Base-by-base conservation (phyloP, 1,140 invertebrate species). In the Palaemon carinicauda region DNA sequence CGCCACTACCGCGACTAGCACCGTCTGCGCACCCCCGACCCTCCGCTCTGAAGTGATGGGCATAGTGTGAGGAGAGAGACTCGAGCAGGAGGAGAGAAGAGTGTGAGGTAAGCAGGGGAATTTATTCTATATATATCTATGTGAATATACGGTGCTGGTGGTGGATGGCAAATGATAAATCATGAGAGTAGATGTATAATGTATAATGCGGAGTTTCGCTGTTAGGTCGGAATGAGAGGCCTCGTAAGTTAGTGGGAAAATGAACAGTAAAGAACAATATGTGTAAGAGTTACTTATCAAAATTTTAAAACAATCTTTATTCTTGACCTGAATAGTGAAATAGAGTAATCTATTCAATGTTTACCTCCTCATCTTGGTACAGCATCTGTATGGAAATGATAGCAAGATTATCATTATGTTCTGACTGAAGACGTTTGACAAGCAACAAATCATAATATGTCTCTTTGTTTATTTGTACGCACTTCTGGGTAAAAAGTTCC, bases 21-120 rank as follows among this genome's bases (percentile, higher is more conserved):
- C 88, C 88, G 79, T 89, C 88, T 1, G 75, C 88, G 54, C 88
- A 89, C 31, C 88, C 88, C 50, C 88, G 88, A 15, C 82, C 83
- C 52, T 89, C 88, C 31, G 69, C 82, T 51, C 88, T 89, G 88
- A 27, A 33, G 78, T 33, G 75, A 71, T 17, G n/a, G 41, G 31
- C 41, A 41, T 4, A 41, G 24, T 21, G 41, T 14, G n/a, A 51
- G 29, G 75, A 65, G 51, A 41, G 73, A 54, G 19, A 21, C 51
- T 75, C 51, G 52, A 69, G 56, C 69, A 60, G 74, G 56, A 14
- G 29, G 19, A 21, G 54, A 21, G 29, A 24, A 21, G 54, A 21
- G 29, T 15, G 80, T 60, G 54, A 65, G 73, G 56, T 41, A 24
- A 27, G 27, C 65, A n/a, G 71, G 81, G 71, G 71, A 53, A 69